Evolutionary conservation across 2,888 invertebrate genomes (phyloP), one percentile per base, ranked within the genome.

Genomic region (Lepidocyrtinus sp.): DNA sequence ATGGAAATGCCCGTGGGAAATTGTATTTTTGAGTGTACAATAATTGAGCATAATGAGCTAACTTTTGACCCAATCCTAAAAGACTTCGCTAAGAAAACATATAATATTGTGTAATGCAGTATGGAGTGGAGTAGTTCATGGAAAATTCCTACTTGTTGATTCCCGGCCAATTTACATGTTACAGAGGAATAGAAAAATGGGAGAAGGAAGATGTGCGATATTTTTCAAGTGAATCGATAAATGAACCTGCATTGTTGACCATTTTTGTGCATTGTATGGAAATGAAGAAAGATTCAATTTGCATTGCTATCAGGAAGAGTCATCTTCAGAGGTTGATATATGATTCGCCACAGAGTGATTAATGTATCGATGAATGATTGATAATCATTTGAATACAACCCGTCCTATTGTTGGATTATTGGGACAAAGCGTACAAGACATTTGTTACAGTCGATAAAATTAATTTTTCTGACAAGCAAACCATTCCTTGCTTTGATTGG

Each of bases 201-300:
- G 36, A 36, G 12, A 36, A 36, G 36, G 12, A 36, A 36, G 12
- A 36, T 36, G 36, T 36, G 36, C 36, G 36, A 7, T 7, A 36
- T 36, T 36, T 36, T 36, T 36, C 36, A 36, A 36, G 36, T 36
- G 36, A 36, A 36, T 36, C 36, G 36, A 36, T 36, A 36, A 12
- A 36, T 36, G 5, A 12, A 7, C 5, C 12, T 12, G 36, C 36
- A 7, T 36, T 5, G 36, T 36, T 36, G 36, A 36, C 5, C 36
- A 36, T 5, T 7, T 36, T n/a, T n/a, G n/a, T 22, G 27, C 59
- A 77, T 77, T 77, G 77, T 77, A 77, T 77, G 77, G 72, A 77
- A 77, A 77, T 77, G 71, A 77, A 77, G 71, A 67, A 3, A 61
- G 21, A 22, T 62, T 15, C n/a, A 17, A 71, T 45, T 36, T n/a